These are phyloP conservation scores for Sebastes iracundus DNA, from an alignment of 2,797 vertebrate genomes.

Conservation along the genomic window DNA sequence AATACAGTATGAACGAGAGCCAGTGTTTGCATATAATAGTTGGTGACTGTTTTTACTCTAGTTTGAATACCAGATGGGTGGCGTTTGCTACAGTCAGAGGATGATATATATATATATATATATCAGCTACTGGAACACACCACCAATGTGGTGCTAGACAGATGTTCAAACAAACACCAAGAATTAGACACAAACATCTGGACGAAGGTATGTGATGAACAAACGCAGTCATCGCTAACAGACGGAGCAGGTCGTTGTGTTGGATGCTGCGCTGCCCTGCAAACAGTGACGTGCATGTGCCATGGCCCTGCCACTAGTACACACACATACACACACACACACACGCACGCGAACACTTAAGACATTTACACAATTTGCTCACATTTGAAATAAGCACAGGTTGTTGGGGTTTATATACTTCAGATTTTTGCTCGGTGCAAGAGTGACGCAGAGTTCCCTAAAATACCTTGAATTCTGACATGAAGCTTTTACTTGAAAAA, in stretches of 20 bases:
- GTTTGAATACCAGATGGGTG: slow-evolving; percentile 1
- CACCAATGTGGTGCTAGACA: neutral
- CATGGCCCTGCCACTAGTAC: slow-evolving; percentile 68
- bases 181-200: slow-evolving; percentile 33
- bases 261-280: slow-evolving; percentile 52
- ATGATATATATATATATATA: neutral
- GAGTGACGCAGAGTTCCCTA: neutral
- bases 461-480: neutral
- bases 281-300: slow-evolving; percentile 59
- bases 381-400: slow-evolving; percentile 32
- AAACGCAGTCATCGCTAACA: slow-evolving; percentile 22
- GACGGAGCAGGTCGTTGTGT: slow-evolving; percentile 27
- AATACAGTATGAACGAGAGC: slow-evolving; percentile 46
- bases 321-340: neutral
- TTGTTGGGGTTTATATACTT: slow-evolving; percentile 27
- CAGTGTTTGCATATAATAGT: slow-evolving; percentile 34
- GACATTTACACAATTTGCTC: slow-evolving; percentile 1
- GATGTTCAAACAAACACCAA: slow-evolving; percentile 20
- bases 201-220: slow-evolving; percentile 8
- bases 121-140: neutral
- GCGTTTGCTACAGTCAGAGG: slow-evolving; percentile 31
- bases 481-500: neutral
- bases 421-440: slow-evolving; percentile 3
- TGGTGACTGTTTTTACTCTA: slow-evolving; percentile 17
- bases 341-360: neutral